Evolutionary conservation across 2,797 vertebrate genomes (phyloP).

Genomic region (Stomatorhinus walkeri): DNA sequence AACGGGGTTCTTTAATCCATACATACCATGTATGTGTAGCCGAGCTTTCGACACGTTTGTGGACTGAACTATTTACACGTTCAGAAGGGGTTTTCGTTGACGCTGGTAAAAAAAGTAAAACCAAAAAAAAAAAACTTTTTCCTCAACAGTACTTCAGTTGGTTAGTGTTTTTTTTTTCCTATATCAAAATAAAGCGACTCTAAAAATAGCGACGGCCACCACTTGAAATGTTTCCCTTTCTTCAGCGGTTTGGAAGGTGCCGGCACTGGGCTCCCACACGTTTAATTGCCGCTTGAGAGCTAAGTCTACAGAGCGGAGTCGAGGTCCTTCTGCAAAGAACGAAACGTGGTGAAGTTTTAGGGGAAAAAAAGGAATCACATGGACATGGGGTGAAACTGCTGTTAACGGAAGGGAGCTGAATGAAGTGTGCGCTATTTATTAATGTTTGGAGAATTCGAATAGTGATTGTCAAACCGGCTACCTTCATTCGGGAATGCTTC

Average conservation of each 20-base stretch:
- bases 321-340: not conserved
- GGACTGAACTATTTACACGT: constrained; percentile 13
- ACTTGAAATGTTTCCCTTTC: not conserved
- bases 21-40: not conserved
- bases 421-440: not conserved
- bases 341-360: not conserved
- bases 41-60: not conserved
- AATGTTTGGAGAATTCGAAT: not conserved
- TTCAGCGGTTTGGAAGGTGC: constrained; percentile 15
- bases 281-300: not conserved
- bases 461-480: not conserved
- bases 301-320: not conserved
- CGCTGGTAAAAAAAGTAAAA: not conserved
- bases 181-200: not conserved
- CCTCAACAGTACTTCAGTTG: not conserved
- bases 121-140: not conserved
- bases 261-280: constrained; percentile 4
- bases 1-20: not conserved
- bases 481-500: not conserved
- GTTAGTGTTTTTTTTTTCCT: not conserved
- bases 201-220: not conserved
- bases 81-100: constrained; percentile 7
- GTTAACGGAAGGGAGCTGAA: not conserved
- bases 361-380: no score
- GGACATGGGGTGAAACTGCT: not conserved